phyloP scores from a whole-genome alignment of 2,797 vertebrate genomes.

The Paguma larvata region DNA sequence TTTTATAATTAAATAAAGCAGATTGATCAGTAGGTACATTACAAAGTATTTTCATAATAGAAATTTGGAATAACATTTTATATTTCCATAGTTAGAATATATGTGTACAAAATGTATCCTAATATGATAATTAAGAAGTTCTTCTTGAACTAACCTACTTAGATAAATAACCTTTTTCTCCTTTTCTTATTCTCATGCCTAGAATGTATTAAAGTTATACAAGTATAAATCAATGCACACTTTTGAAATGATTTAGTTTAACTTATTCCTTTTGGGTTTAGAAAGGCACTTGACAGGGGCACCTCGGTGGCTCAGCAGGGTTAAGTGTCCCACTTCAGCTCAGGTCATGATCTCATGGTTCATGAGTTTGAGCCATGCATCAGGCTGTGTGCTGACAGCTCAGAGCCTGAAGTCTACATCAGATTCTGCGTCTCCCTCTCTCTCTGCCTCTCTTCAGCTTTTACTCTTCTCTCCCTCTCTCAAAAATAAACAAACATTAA shows the following conservation, averaged over 20 bases:
- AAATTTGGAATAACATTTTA: neutral
- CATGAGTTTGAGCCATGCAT: too few species aligned
- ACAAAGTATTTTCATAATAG: neutral
- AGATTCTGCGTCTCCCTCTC: too few species aligned
- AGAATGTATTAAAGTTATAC: neutral
- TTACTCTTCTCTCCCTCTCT: too few species aligned
- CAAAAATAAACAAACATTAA: too few species aligned
- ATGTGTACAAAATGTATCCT: neutral
- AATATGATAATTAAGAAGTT: neutral
- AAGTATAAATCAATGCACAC: neutral
- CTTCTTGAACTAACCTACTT: neutral
- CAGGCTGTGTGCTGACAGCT: too few species aligned
- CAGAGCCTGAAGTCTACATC: too few species aligned
- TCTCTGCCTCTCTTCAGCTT: too few species aligned
- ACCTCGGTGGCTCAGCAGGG: too few species aligned
- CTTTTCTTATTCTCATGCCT: neutral
- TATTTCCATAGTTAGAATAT: neutral
- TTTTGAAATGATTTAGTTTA: neutral
- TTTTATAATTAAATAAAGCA: constrained; percentile 11
- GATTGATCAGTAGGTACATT: neutral
- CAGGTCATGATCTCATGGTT: too few species aligned
- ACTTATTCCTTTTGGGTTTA: neutral
- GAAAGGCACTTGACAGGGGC: neutral
- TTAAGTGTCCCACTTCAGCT: too few species aligned
- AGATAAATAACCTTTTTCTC: neutral